Evolutionary conservation across 2,888 invertebrate genomes (phyloP), one percentile per base, ranked within the genome.

Genomic region (Polydesmus complanatus): DNA sequence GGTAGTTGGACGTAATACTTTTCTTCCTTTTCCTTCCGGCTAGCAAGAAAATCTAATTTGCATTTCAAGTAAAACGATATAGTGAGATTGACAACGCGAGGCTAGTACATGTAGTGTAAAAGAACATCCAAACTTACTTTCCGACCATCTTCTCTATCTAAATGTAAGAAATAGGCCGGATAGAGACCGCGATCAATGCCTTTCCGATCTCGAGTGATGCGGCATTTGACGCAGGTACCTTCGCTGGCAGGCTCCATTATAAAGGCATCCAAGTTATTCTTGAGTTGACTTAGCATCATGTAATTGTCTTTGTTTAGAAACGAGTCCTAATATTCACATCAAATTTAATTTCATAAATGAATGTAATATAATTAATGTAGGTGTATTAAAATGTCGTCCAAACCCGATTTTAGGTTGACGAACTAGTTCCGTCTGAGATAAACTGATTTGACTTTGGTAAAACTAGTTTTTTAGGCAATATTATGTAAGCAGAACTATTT

Each of bases 101-200:
- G n/a, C n/a, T n/a, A n/a, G n/a, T n/a, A n/a, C 5, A 37, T 37
- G 5, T 8, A 37, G 14, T 37, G 37, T 8, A 37, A 37, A 37
- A 37, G 37, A 37, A 14, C 37, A 37, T 8, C 37, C 5, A 37
- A 3, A 8, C 22, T 27, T 67, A 93, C 91, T 78, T 94, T 93
- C 75, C 92, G 93, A 21, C 94, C 94, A 72, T 94, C 94, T 70
- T 95, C 95, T 66, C 92, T 82, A 74, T 98, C 97, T 68, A 98
- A 77, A 73, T 99, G 98, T 69, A 99, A 78, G 75, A 92, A 99
- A 78, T 99, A 99, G 0, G 97, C 96, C 0, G 98, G 98, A 74
- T 90, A 98, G 26, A 98, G 81, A 0, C 96, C 96, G 53, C 96
- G 80, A 75, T 99, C 98, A 85, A 99, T 92, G 60, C 98, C 98